phyloP scores from a whole-genome alignment of 2,797 vertebrate species.

The Allobates femoralis region DNA sequence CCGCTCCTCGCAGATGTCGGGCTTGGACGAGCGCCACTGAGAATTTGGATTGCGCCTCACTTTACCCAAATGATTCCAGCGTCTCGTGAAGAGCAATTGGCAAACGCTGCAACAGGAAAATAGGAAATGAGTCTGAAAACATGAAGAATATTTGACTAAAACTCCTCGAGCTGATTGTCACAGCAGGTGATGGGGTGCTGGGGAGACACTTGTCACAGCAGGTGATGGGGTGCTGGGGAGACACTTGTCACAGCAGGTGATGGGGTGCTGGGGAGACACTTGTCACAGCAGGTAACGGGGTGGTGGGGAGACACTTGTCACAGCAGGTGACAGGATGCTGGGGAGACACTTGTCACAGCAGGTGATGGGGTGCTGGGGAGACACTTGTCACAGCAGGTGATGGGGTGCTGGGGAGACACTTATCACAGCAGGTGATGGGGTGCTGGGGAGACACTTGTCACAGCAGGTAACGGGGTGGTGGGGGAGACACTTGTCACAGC shows the following conservation, averaged over 20 bases:
- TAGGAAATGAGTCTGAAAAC: constrained; percentile 81
- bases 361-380: no score
- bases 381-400: no score
- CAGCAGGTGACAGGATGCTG: not conserved
- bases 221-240: not conserved
- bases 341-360: no score
- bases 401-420: no score
- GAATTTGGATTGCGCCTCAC: constrained; percentile 81
- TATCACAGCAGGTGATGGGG: no score
- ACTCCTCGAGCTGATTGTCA: constrained; percentile 74
- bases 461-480: no score
- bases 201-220: constrained; percentile 11
- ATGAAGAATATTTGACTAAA: constrained; percentile 81
- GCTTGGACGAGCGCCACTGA: constrained; percentile 81
- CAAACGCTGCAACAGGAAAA: constrained; percentile 76
- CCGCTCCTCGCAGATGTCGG: constrained; percentile 83
- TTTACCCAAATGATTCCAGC: no score
- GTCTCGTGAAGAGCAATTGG: constrained; percentile 80
- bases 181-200: no score
- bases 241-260: no score
- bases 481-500: no score
- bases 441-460: no score
- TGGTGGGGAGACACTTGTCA: not conserved
- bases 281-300: not conserved
- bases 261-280: no score